Base-by-base conservation (phyloP, 2,113 vertebrate genomes). In the Ameiurus melas region DNA sequence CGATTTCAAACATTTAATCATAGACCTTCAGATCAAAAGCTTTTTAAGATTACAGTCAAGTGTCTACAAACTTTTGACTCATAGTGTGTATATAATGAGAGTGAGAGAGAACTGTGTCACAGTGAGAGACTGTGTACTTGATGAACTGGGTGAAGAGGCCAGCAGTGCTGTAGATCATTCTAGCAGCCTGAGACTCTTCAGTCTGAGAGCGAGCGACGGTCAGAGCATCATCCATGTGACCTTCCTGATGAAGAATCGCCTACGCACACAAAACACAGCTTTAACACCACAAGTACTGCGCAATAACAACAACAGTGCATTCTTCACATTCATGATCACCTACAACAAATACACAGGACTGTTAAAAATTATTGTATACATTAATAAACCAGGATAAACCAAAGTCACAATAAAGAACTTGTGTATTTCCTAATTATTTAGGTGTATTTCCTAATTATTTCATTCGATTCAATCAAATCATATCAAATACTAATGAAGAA, bases 161-260 rank as follows among this genome's bases (percentile, higher is more conserved):
- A 0, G 96, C 94, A 0, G 97, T 98, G 94, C 96, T 98, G 92
- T 95, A 95, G 91, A 98, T 98, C 96, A 98, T 98, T 62, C 97
- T 95, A 64, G 97, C 96, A 1, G 97, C 97, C 93, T 98, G 97
- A 17, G 96, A 97, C 90, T 98, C 97, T 90, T 97, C 97, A 0
- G 95, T 97, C 91, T 97, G 97, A 57, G 97, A 98, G 89, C 97
- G 96, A 13, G 96, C 97, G 84, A 98, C 95, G 0, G 97, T 97
- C 81, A 98, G 94, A 0, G 97, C 97, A 0, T 98, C 97, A 1
- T 98, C 97, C 97, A 98, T 98, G 93, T 98, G 97, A 66, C 97
- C 97, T 88, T 98, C 97, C 94, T 97, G 97, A 90, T 98, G 97
- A 89, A 98, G 95, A 86, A 98, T 98, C 80, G 97, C 97, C 97